Evolutionary conservation across 2,113 vertebrate species (phyloP).

Genomic region (Prochilodus magdalenae): DNA sequence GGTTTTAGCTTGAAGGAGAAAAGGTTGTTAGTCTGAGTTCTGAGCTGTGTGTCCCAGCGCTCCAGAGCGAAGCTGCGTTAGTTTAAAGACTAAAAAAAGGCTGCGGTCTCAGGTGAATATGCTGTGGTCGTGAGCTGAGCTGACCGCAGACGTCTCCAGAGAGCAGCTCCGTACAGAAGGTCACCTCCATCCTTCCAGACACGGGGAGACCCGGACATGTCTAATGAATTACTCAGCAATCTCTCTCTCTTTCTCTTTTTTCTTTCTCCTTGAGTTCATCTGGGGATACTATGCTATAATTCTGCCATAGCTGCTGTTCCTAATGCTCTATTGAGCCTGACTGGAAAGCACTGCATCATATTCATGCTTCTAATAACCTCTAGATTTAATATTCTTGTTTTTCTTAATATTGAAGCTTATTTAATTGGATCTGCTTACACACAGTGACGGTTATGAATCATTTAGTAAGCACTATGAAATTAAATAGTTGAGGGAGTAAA

Average conservation of each 20-base stretch:
- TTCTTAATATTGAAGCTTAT: too few relatives aligned
- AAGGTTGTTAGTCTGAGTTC: slow-evolving; percentile 17
- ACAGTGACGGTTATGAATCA: too few relatives aligned
- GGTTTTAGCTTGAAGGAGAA: slow-evolving; percentile 39
- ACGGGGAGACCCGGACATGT: not conserved
- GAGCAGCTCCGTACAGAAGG: slow-evolving; percentile 17
- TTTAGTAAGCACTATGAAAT: too few relatives aligned
- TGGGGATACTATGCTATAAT: slow-evolving; percentile 17
- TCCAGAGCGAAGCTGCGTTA: slow-evolving; percentile 13
- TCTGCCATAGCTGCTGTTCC: not conserved
- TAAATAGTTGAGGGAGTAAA: too few relatives aligned
- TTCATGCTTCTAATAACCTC: not conserved
- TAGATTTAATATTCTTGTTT: not conserved
- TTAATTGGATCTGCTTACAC: too few relatives aligned
- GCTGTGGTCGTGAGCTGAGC: slow-evolving; percentile 29
- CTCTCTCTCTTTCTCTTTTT: not conserved
- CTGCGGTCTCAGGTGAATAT: slow-evolving; percentile 9
- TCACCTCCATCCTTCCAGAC: slow-evolving; percentile 41
- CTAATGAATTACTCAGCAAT: not conserved
- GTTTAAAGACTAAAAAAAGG: slow-evolving; percentile 46
- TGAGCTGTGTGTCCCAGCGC: not conserved
- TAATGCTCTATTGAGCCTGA: not conserved
- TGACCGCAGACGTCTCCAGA: slow-evolving; percentile 34
- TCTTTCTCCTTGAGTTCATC: slow-evolving; percentile 17
- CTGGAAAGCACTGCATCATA: not conserved